A percentile compares a stretch with the other conserved stretches of the same genome.
Evolutionary conservation across 2,888 invertebrate genomes (phyloP).

Genomic region (Mellilla xanthometata): DNA sequence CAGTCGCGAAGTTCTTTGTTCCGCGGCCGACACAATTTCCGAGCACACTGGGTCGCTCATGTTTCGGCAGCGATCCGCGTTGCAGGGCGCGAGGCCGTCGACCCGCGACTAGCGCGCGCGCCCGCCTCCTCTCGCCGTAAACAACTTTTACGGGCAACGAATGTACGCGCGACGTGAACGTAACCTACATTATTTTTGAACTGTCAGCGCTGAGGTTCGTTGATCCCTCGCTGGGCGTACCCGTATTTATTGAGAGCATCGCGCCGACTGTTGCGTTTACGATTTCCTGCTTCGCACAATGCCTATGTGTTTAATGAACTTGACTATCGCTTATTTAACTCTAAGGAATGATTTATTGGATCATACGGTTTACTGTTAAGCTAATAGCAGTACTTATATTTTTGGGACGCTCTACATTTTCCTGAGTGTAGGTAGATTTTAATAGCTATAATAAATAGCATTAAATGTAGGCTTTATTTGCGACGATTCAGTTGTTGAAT

Average conservation of each 20-base stretch:
- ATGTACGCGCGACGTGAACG: constrained; percentile 80
- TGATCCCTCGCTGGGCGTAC: constrained; percentile 65
- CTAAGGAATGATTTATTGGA: constrained; percentile 30
- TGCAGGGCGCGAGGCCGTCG: constrained; percentile 65
- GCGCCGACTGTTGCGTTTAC: constrained; percentile 58
- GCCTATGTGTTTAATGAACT: constrained; percentile 49
- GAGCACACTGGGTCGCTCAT: constrained; percentile 73
- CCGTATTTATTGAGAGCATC: constrained; percentile 73
- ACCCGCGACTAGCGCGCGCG: constrained; percentile 57
- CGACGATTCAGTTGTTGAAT: constrained; percentile 4
- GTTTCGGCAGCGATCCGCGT: constrained; percentile 74
- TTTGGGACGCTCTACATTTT: constrained; percentile 23
- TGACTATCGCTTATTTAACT: constrained; percentile 38
- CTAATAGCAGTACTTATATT: constrained; percentile 25
- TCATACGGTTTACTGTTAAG: constrained; percentile 30
- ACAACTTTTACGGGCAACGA: constrained; percentile 79
- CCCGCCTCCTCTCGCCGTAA: constrained; percentile 64
- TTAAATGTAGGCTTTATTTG: constrained; percentile 6
- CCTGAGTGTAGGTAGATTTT: constrained; percentile 26
- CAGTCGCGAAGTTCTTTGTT: constrained; percentile 79
- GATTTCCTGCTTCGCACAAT: constrained; percentile 61
- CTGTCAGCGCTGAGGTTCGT: constrained; percentile 79
- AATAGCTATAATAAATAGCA: constrained; percentile 16
- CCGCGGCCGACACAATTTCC: constrained; percentile 66
- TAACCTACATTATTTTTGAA: constrained; percentile 82